Evolutionary conservation across 2,113 vertebrate genomes (phyloP).

Genomic region (Ciconia boyciana): DNA sequence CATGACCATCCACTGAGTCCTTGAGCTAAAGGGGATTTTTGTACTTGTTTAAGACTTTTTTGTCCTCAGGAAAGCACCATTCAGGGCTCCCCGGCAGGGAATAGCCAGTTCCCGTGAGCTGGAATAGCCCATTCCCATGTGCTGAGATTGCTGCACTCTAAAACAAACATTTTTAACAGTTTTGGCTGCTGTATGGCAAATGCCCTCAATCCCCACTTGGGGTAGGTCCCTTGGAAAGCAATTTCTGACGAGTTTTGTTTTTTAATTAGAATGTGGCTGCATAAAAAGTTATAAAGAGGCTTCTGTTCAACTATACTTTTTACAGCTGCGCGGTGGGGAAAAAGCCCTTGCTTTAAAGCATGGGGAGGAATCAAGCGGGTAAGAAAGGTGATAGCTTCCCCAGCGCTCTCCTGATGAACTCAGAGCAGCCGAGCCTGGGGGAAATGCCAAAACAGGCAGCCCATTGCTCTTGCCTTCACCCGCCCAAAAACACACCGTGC

Average conservation of each 20-base stretch:
- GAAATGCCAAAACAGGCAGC: neutral
- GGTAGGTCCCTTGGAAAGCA: slow-evolving; percentile 11
- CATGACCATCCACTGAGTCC: neutral
- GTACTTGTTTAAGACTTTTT: neutral
- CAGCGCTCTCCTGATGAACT: neutral
- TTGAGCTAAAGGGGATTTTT: neutral
- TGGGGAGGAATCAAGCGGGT: neutral
- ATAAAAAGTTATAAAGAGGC: neutral
- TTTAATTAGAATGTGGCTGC: slow-evolving; percentile 37
- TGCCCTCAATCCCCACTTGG: neutral
- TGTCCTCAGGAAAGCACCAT: neutral
- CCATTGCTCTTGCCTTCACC: neutral
- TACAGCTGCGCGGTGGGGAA: neutral
- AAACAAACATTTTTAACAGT: neutral
- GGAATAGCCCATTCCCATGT: neutral
- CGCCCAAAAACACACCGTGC: accelerated
- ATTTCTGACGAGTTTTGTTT: slow-evolving; percentile 8
- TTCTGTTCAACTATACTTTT: neutral
- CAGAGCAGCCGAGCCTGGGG: neutral
- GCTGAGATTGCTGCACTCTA: neutral
- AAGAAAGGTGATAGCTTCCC: neutral
- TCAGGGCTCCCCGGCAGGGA: neutral
- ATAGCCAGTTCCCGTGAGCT: neutral
- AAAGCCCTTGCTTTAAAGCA: neutral
- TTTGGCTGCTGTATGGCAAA: neutral